phyloP scores from a whole-genome alignment of 1,140 invertebrate genomes.

The Agraylea sexmaculata region DNA sequence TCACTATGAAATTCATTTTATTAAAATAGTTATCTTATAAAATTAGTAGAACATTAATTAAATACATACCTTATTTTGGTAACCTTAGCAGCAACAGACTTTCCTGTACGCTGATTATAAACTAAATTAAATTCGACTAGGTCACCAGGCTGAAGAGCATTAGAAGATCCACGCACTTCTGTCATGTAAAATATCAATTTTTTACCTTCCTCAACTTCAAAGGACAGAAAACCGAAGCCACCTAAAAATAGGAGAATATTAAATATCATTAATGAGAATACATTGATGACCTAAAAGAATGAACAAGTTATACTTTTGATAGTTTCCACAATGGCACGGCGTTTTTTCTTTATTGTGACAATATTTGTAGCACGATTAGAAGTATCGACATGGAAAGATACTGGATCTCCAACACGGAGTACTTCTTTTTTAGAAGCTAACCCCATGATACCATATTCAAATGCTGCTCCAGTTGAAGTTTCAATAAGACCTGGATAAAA shows the following conservation, averaged over 20 bases:
- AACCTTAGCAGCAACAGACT: constrained; percentile 89
- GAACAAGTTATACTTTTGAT: constrained; percentile 58
- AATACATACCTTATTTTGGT: constrained; percentile 71
- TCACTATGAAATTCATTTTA: too few species aligned
- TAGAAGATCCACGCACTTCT: constrained; percentile 78
- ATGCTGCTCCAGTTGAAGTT: constrained; percentile 35
- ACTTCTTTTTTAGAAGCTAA: constrained; percentile 86
- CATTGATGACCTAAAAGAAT: neutral
- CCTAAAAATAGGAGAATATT: constrained; percentile 27
- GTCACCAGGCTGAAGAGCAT: constrained; percentile 72
- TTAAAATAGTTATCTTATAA: too few species aligned
- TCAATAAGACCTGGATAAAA: constrained; percentile 36
- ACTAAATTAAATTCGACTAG: constrained; percentile 94
- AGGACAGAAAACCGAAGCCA: constrained; percentile 84
- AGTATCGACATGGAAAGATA: constrained; percentile 64
- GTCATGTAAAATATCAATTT: constrained; percentile 95
- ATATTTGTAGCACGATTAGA: constrained; percentile 82
- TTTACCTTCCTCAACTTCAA: constrained; percentile 86
- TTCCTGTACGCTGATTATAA: constrained; percentile 87
- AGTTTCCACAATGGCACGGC: constrained; percentile 80
- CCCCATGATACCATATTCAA: constrained; percentile 89
- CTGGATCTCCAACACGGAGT: constrained; percentile 77
- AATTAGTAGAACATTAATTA: constrained; percentile 3
- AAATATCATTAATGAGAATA: neutral
- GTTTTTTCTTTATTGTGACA: constrained; percentile 75